Conservation (phyloP, 2,888 invertebrate species). For the Parnassius glacialis region DNA sequence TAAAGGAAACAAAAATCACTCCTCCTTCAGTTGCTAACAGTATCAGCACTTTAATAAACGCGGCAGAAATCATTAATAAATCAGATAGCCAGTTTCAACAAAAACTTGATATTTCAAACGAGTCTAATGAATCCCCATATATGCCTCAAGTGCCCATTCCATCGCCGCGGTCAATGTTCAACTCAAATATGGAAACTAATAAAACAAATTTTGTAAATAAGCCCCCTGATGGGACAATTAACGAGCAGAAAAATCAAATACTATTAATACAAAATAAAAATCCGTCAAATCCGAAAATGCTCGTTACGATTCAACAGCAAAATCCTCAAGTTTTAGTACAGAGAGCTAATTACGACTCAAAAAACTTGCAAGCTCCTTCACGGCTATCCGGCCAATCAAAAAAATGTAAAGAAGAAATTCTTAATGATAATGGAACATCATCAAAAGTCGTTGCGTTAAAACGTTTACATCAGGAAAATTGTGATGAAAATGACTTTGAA, state of each 20-base stretch:
- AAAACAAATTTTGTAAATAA: constrained; percentile 52
- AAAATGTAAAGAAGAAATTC: constrained; percentile 65
- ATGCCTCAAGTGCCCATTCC: constrained; percentile 13
- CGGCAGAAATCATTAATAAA: constrained; percentile 64
- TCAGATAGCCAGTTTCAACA: constrained; percentile 57
- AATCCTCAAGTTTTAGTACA: constrained; percentile 65
- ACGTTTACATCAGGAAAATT: constrained; percentile 71
- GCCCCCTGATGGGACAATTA: constrained; percentile 50
- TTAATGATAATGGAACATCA: constrained; percentile 50
- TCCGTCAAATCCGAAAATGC: constrained; percentile 59
- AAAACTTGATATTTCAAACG: constrained; percentile 40
- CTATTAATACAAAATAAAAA: constrained; percentile 66
- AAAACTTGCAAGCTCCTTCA: constrained; percentile 76
- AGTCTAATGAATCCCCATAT: constrained; percentile 31
- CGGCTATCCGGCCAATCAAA: constrained; percentile 66
- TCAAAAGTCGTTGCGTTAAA: constrained; percentile 75
- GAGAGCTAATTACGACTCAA: constrained; percentile 65
- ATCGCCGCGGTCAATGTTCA: constrained; percentile 47
- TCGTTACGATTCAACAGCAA: constrained; percentile 63
- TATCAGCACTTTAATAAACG: constrained; percentile 59
- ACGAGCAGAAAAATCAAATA: constrained; percentile 67
- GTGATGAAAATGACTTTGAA: constrained; percentile 78
- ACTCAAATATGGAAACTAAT: constrained; percentile 53
- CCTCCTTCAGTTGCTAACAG: constrained; percentile 40
- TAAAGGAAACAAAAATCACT: constrained; percentile 28